Evolutionary conservation across 2,888 invertebrate genomes (phyloP).

Genomic region (Rhingia rostrata): DNA sequence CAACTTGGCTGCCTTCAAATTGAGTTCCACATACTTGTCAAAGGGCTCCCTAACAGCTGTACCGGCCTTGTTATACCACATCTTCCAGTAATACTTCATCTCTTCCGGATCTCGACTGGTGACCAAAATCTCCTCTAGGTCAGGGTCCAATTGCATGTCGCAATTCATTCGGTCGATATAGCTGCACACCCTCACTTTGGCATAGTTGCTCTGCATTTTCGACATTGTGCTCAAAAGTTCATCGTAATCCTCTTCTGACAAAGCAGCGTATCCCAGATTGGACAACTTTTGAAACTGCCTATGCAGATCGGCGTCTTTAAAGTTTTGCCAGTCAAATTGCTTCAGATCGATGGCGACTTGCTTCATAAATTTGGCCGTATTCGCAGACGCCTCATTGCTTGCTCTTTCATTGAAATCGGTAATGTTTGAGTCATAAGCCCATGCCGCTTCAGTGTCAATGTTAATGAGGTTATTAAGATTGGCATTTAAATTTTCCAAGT

Average conservation of each 20-base stretch:
- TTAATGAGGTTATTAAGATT: slow-evolving; percentile 85
- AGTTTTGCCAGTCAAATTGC: slow-evolving; percentile 89
- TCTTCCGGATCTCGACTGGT: slow-evolving; percentile 90
- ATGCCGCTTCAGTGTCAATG: slow-evolving; percentile 85
- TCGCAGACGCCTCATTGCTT: slow-evolving; percentile 81
- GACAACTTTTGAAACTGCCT: slow-evolving; percentile 90
- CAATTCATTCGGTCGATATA: slow-evolving; percentile 86
- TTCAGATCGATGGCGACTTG: slow-evolving; percentile 78
- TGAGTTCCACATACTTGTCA: slow-evolving; percentile 87
- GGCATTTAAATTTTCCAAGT: slow-evolving; percentile 86
- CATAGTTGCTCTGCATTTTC: slow-evolving; percentile 90
- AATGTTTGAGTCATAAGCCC: slow-evolving; percentile 91
- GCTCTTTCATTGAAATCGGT: slow-evolving; percentile 87
- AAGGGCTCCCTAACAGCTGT: slow-evolving; percentile 86
- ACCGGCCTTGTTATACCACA: slow-evolving; percentile 91
- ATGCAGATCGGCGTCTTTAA: slow-evolving; percentile 87
- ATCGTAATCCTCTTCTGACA: slow-evolving; percentile 88
- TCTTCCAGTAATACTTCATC: slow-evolving; percentile 89
- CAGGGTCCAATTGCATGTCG: slow-evolving; percentile 89
- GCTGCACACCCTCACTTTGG: slow-evolving; percentile 91
- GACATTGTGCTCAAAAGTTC: slow-evolving; percentile 86
- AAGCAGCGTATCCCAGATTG: slow-evolving; percentile 88
- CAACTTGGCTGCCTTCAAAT: slow-evolving; percentile 88
- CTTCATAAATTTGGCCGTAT: slow-evolving; percentile 82
- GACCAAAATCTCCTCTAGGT: slow-evolving; percentile 87